These are phyloP conservation scores for Ophion obscuratus DNA, from an alignment of 2,888 invertebrate species.

Conservation along the genomic window DNA sequence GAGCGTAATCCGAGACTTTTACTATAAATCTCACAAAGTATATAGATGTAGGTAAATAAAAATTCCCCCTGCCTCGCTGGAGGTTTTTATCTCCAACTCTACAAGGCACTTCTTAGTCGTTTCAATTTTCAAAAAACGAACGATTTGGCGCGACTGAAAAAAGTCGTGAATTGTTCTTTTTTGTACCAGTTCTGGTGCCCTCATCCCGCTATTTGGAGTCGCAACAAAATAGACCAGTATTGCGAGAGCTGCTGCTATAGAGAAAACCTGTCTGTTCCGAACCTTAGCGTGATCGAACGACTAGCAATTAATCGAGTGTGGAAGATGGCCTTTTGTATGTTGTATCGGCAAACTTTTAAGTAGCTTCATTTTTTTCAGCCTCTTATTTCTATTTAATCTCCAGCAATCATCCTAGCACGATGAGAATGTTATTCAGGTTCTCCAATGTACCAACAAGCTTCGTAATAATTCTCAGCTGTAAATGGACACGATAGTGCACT, in stretches of 20 bases:
- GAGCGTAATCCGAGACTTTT: too few relatives aligned
- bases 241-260: background rate
- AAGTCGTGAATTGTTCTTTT: background rate
- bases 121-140: background rate
- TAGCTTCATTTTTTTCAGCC: conserved; percentile 5
- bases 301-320: background rate
- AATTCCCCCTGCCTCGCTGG: too few relatives aligned
- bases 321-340: conserved; percentile 18
- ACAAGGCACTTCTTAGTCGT: background rate
- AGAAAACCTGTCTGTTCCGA: background rate
- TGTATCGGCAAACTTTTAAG: conserved; percentile 14
- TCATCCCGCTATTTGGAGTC: too few relatives aligned
- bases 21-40: too few relatives aligned
- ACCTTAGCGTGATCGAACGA: conserved; percentile 33
- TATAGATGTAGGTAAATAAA: too few relatives aligned
- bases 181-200: background rate
- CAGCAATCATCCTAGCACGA: background rate
- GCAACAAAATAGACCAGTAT: too few relatives aligned
- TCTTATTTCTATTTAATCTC: background rate
- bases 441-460: conserved; percentile 18
- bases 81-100: too few relatives aligned
- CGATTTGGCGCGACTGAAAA: background rate
- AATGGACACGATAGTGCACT: conserved; percentile 46
- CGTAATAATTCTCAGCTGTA: background rate
- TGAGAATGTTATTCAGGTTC: conserved; percentile 33